Evolutionary conservation across 2,888 invertebrate genomes (phyloP).

Genomic region (Amphipyra berbera): DNA sequence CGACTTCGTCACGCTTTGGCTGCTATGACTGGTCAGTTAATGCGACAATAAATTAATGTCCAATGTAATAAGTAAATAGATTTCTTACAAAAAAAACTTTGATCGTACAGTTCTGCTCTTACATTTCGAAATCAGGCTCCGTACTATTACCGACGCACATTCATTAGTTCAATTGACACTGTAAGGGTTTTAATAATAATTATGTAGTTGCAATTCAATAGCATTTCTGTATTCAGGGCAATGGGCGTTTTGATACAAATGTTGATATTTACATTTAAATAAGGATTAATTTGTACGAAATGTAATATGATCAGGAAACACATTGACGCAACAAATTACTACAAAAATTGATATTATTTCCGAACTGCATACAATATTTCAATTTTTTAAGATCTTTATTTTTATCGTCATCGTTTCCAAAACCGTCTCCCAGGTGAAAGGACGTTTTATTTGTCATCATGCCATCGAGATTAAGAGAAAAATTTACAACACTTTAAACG

Average conservation of each 20-base stretch:
- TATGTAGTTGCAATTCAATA: conserved; percentile 42
- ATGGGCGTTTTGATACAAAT: conserved; percentile 35
- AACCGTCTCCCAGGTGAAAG: conserved; percentile 78
- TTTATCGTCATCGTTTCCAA: conserved; percentile 31
- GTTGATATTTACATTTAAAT: conserved; percentile 15
- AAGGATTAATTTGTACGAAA: conserved; percentile 17
- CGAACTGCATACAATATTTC: conserved; percentile 16
- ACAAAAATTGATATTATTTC: conserved; percentile 23
- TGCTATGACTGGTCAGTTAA: conserved; percentile 83
- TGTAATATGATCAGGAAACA: conserved; percentile 31
- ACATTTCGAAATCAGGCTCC: conserved; percentile 62
- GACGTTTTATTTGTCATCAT: conserved; percentile 80
- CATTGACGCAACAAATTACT: conserved; percentile 3
- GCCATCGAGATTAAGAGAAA: conserved; percentile 73
- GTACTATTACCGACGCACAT: conserved; percentile 31
- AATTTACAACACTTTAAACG: conserved; percentile 82
- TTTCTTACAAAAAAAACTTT: conserved; percentile 68
- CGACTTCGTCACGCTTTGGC: conserved; percentile 87
- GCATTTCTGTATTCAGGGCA: conserved; percentile 26
- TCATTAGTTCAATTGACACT: conserved; percentile 44
- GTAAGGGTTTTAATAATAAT: conserved; percentile 22
- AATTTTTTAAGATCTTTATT: conserved; percentile 16
- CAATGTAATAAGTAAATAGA: conserved; percentile 81
- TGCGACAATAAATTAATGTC: conserved; percentile 86
- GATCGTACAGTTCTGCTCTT: conserved; percentile 61